These are phyloP conservation scores for Tamandua tetradactyla DNA, from an alignment of 2,797 vertebrate genomes.

Conservation along the genomic window DNA sequence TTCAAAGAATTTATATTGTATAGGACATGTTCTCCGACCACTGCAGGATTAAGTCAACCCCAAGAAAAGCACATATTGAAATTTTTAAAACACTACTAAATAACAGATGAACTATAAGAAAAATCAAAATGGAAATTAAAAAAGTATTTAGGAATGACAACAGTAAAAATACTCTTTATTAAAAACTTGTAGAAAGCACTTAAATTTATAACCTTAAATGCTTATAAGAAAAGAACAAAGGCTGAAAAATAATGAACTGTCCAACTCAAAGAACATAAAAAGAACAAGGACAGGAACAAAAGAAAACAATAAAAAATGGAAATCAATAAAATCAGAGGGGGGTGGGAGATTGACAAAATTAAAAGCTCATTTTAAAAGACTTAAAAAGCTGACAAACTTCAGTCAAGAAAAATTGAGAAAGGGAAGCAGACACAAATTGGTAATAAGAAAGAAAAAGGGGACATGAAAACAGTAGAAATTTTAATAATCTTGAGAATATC, in stretches of 20 bases:
- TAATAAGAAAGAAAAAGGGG: not conserved
- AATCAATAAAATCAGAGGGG: not conserved
- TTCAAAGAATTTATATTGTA: not conserved
- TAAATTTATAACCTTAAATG: too few species aligned
- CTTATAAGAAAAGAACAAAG: not conserved
- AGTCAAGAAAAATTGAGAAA: not conserved
- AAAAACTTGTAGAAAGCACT: not conserved
- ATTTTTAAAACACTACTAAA: not conserved
- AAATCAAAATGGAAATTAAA: not conserved
- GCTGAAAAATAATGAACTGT: not conserved
- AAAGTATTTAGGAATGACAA: conserved; percentile 1
- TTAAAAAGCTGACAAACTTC: not conserved
- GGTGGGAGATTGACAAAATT: not conserved
- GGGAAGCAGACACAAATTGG: not conserved
- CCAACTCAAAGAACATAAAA: not conserved
- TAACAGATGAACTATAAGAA: not conserved
- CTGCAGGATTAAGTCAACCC: not conserved
- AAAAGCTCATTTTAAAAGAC: not conserved
- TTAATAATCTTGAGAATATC: not conserved
- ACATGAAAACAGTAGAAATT: not conserved
- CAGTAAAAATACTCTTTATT: not conserved
- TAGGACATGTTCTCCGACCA: not conserved
- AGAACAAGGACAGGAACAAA: not conserved
- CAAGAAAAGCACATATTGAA: not conserved
- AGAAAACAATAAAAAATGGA: too few species aligned